phyloP scores from a whole-genome alignment of 2,113 vertebrate genomes.

The Oryzias melastigma region DNA sequence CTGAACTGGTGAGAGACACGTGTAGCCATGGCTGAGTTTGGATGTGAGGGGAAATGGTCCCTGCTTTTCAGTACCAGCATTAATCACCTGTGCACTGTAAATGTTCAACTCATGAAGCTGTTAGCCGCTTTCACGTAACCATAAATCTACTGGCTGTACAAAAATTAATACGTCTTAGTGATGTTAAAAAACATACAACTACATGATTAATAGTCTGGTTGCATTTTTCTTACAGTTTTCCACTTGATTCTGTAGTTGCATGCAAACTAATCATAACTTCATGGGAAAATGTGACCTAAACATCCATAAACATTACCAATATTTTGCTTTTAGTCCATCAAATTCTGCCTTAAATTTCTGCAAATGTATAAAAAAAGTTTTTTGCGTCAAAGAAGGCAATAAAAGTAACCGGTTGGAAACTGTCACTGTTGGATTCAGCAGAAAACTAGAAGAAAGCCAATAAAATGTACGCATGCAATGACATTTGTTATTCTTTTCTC shows the following conservation, averaged over 20 bases:
- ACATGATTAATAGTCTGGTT: slow-evolving; percentile 35
- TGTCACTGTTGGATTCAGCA: too few species aligned
- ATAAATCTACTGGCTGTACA: slow-evolving; percentile 49
- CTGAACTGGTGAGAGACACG: slow-evolving; percentile 62
- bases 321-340: slow-evolving; percentile 10
- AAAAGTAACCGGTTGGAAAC: slow-evolving; percentile 6
- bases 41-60: slow-evolving; percentile 63
- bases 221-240: slow-evolving; percentile 39
- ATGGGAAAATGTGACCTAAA: slow-evolving; percentile 29
- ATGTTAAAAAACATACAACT: slow-evolving; percentile 60
- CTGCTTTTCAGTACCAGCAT: slow-evolving; percentile 56
- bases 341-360: slow-evolving; percentile 25
- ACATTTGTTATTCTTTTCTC: too few species aligned
- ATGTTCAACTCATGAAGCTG: slow-evolving; percentile 58
- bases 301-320: slow-evolving; percentile 29
- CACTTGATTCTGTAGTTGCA: slow-evolving; percentile 24
- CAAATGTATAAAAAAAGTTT: slow-evolving; percentile 1
- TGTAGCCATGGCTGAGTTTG: slow-evolving; percentile 63
- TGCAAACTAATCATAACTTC: slow-evolving; percentile 35
- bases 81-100: slow-evolving; percentile 65
- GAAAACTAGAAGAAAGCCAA: too few species aligned
- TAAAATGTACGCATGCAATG: too few species aligned
- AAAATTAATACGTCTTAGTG: slow-evolving; percentile 60
- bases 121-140: slow-evolving; percentile 50
- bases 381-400: background rate